Evolutionary conservation across 2,113 vertebrate genomes (phyloP), one percentile per base, ranked within the genome.

Genomic region (Barbus barbus): DNA sequence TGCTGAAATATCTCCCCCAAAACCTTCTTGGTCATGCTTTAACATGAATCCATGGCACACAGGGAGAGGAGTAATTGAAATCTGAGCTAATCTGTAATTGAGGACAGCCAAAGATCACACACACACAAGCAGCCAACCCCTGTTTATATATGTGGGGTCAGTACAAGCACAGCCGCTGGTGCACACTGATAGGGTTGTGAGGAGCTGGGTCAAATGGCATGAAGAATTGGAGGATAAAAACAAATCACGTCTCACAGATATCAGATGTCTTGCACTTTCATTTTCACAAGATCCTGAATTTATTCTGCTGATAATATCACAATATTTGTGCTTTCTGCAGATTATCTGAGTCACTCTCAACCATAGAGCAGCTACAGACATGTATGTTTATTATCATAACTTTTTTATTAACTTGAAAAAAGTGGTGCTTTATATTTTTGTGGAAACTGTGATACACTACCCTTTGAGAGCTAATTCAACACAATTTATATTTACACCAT

Each of bases 11-110:
- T 31, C 72, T 56, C 56, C 61, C 58, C 20, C 56, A 83, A 69
- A 65, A 75, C 56, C 56, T 24, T 80, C 26, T 56, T 16, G 51
- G 7, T 61, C 69, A 18, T 56, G 53, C 61, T 75, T 31, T 77
- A 51, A 26, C 72, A 78, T 82, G 44, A 77, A 44, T 79, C 41
- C 78, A 78, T 87, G 63, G 58, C 31, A 26, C 53, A 58, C 22
- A 58, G 53, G 53, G 53, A 58, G 9, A 36, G 36, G 14, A 80
- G 67, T 75, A 83, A 77, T 41, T 82, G 72, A 84, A 84, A 82
- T 87, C 16, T 38, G 60, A 81, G 60, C 48, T 36, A 81, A 41
- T 80, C 26, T 44, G 33, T 44, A 82, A 67, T 7, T 77, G 20
- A 48, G 24, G 38, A 9, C 28, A 56, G 31, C 36, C 38, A 76